A percentile compares a stretch with the other conserved stretches of the same genome.
phyloP scores from a whole-genome alignment of 2,113 vertebrate genomes.

The Hypanus sabinus region DNA sequence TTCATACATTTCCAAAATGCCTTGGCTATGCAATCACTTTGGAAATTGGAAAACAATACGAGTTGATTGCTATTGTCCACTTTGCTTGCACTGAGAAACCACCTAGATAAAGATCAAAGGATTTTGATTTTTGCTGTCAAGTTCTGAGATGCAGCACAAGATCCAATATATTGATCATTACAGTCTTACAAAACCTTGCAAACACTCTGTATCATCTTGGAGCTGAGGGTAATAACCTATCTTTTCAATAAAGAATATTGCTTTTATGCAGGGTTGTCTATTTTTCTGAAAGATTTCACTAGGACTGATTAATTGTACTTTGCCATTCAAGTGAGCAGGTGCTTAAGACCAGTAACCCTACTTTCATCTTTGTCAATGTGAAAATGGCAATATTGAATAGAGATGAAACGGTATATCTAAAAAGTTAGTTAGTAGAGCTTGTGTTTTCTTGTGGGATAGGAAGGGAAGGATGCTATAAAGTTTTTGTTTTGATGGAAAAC shows the following conservation, averaged over 20 bases:
- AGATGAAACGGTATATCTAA: not conserved
- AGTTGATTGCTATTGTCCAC: not conserved
- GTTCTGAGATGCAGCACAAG: not conserved
- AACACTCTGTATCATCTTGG: not conserved
- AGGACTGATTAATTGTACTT: not conserved
- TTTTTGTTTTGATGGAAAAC: not conserved
- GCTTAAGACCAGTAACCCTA: not conserved
- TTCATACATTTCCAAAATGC: not conserved
- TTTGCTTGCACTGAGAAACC: not conserved
- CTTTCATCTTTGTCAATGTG: conserved; percentile 29
- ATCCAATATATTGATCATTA: not conserved
- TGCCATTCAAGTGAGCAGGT: not conserved
- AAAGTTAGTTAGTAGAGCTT: too few relatives aligned
- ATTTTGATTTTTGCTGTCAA: not conserved
- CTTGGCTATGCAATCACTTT: not conserved
- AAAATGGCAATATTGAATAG: conserved; percentile 26
- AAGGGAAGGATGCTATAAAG: not conserved
- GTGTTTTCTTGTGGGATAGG: not conserved
- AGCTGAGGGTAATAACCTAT: not conserved
- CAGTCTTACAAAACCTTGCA: not conserved
- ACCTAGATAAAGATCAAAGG: not conserved
- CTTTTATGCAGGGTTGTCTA: not conserved
- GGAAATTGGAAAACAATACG: not conserved
- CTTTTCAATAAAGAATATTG: not conserved
- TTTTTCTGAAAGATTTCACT: not conserved